Evolutionary conservation across 2,797 vertebrate genomes (phyloP), one percentile per base, ranked within the genome.

Genomic region (Sebastolobus alascanus): DNA sequence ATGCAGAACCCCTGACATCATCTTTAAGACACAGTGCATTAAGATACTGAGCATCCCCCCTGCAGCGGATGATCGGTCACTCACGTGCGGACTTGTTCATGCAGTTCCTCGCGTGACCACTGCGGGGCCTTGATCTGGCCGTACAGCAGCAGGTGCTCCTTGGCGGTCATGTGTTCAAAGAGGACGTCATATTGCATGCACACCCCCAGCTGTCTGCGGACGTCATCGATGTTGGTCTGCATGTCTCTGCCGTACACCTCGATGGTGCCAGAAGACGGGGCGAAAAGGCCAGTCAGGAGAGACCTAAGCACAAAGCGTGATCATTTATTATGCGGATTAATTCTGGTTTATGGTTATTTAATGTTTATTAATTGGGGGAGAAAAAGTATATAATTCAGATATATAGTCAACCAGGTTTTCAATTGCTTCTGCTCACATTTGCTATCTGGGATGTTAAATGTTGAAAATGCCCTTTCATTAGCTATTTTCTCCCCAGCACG

Each of bases 131-230:
- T 99, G 91, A 99, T 97, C 92, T 97, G 96, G 33, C 97, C 97
- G 0, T 99, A 99, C 2, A 99, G 94, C 80, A 98, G 92, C 61
- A 99, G 94, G 87, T 99, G 99, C 52, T 99, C 99, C 84, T 98
- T 97, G 22, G 96, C 94, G 63, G 97, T 99, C 81, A 99, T 97
- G 83, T 99, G 97, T 77, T 97, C 96, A 73, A 99, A 99, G 71
- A 98, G 94, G 74, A 99, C 98, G 0, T 99, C 96, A 1, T 99
- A 98, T 80, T 99, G 99, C 98, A 99, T 99, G 89, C 98, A 99
- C 72, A 99, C 97, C 0, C 99, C 98, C 86, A 99, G 96, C 70
- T 96, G 96, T 90, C 93, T 97, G 75, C 97, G 96, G 27, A 98
- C 86, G 0, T 92, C 93, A 5, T 96, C 93, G 0, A 96, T 95